Evolutionary conservation across 2,888 invertebrate species (phyloP).

Genomic region (Oegoconia quadripuncta): DNA sequence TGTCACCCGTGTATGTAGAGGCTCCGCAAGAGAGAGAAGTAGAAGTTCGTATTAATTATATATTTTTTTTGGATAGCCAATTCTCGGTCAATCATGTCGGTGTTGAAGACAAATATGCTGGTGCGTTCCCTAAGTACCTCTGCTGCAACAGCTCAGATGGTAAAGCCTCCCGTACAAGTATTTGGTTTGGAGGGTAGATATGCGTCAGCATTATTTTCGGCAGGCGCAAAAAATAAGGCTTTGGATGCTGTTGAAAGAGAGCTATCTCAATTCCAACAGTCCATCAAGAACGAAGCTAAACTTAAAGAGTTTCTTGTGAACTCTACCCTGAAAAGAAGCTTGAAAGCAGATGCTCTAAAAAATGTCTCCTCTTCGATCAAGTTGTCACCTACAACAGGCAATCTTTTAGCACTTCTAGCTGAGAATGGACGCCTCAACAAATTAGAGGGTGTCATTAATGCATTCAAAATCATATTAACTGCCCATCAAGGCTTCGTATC

Average conservation of each 20-base stretch:
- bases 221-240: slow-evolving; percentile 92
- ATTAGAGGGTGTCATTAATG: slow-evolving; percentile 87
- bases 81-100: slow-evolving; percentile 62
- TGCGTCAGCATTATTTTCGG: slow-evolving; percentile 97
- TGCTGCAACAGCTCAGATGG: slow-evolving; percentile 65
- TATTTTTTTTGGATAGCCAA: too few relatives aligned
- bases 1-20: too few relatives aligned
- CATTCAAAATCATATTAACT: slow-evolving; percentile 95
- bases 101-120: slow-evolving; percentile 61
- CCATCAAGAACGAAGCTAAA: slow-evolving; percentile 85
- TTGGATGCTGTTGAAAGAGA: slow-evolving; percentile 96
- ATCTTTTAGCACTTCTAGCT: slow-evolving; percentile 89
- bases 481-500: slow-evolving; percentile 98
- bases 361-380: slow-evolving; percentile 77
- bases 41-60: too few relatives aligned
- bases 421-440: slow-evolving; percentile 95
- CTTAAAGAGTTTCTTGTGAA: slow-evolving; percentile 90
- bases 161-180: slow-evolving; percentile 92
- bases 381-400: slow-evolving; percentile 85
- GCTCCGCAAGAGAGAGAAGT: too few relatives aligned
- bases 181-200: slow-evolving; percentile 98
- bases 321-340: slow-evolving; percentile 89
- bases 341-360: slow-evolving; percentile 88
- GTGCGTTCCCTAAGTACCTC: slow-evolving; percentile 78
- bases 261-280: slow-evolving; percentile 84